Evolutionary conservation across 1,140 invertebrate species (phyloP), one percentile per base, ranked within the genome.

Genomic region (Bombus impatiens): DNA sequence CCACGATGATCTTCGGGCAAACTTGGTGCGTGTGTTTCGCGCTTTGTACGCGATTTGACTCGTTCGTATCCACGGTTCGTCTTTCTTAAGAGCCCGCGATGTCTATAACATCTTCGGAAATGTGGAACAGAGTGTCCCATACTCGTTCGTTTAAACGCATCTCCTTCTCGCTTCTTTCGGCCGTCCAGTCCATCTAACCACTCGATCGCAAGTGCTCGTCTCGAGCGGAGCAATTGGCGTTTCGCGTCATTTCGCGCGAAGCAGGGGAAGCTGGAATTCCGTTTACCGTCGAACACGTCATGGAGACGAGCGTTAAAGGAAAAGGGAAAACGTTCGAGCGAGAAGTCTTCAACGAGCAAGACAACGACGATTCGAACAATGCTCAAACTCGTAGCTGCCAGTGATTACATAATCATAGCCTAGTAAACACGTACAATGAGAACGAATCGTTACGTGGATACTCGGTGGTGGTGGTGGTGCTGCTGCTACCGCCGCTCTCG

Each of bases 351-450:
- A 40, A 18, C 71, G 32, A 4, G 28, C 71, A 35, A 82, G 53
- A 82, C 81, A 76, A 82, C 65, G 57, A 42, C 53, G 35, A 5
- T 3, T 25, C 25, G 62, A 32, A 67, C 57, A 78, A 68, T 67
- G 82, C 74, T 78, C 74, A 75, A 78, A 84, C 67, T 47, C 8
- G 59, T 40, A 77, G 65, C 82, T 84, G 62, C 18, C 75, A 62
- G 75, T 78, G 75, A 84, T 84, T 84, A 57, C 82, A 68, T 84
- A 84, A 84, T 84, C 81, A 67, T 83, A 83, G 81, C 81, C 81
- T 77, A 28, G 81, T 83, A 83, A 83, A 83, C 74, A 77, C 74
- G 81, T 83, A 47, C 40, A 83, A 77, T 53, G 82, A 78, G 82
- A 78, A 53, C 75, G 82, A 78, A 78, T 78, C 74, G 81, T 83